phyloP scores from a whole-genome alignment of 2,113 vertebrate genomes.

The Hemibagrus wyckioides region DNA sequence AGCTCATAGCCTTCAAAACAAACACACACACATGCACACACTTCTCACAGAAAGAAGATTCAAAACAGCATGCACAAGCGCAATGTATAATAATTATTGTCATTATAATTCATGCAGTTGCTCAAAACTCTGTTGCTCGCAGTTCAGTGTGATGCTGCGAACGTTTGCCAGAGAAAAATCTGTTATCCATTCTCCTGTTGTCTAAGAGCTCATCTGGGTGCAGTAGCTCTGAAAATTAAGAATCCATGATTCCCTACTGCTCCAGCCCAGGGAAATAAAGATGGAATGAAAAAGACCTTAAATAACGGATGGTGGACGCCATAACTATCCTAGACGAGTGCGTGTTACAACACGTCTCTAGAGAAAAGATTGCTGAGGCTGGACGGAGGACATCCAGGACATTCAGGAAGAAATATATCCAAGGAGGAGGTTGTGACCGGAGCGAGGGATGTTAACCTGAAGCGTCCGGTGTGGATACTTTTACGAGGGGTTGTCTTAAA shows the following conservation, averaged over 20 bases:
- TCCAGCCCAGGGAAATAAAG: constrained; percentile 46
- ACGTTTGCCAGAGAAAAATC: constrained; percentile 23
- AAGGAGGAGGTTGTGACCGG: constrained; percentile 55
- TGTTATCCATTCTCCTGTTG: constrained; percentile 12
- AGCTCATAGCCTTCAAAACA: background rate
- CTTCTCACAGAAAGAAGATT: background rate
- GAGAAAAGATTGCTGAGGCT: constrained; percentile 36
- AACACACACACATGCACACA: background rate
- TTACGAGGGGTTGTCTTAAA: background rate
- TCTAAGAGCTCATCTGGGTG: constrained; percentile 45
- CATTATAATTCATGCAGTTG: background rate
- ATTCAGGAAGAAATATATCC: constrained; percentile 45
- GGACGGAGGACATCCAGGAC: constrained; percentile 41
- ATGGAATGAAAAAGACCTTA: constrained; percentile 41
- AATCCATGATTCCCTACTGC: constrained; percentile 1
- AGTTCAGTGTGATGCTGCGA: background rate
- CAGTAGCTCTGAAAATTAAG: constrained; percentile 51
- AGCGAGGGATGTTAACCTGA: constrained; percentile 52
- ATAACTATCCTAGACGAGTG: constrained; percentile 27
- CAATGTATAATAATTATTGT: constrained; percentile 14
- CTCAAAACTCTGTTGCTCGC: background rate
- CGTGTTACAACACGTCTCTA: constrained; percentile 32
- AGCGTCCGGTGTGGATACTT: constrained; percentile 58
- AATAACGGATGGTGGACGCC: constrained; percentile 33
- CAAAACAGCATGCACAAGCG: background rate